Evolutionary conservation across 2,797 vertebrate species (phyloP).

Genomic region (Anas georgica): DNA sequence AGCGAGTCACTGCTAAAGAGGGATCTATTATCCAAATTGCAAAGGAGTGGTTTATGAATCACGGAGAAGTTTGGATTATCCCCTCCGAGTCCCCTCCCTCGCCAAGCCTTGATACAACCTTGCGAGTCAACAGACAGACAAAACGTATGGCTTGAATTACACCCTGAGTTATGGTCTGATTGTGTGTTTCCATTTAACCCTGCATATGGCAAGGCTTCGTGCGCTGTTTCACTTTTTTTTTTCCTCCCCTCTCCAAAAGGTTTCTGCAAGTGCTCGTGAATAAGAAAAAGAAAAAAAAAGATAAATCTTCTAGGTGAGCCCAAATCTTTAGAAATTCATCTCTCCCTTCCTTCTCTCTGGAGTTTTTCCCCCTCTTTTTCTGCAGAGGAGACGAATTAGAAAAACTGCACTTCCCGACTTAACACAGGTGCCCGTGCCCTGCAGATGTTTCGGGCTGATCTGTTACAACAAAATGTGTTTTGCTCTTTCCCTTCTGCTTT

Average conservation of each 20-base stretch:
- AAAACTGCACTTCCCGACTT: background rate
- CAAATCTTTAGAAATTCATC: background rate
- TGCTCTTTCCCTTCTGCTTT: constrained; percentile 38
- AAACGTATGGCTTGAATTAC: constrained; percentile 75
- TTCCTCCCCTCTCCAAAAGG: background rate
- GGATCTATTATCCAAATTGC: constrained; percentile 64
- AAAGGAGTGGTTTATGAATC: constrained; percentile 70
- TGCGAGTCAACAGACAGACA: constrained; percentile 39
- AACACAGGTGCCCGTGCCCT: background rate
- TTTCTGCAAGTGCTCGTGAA: background rate
- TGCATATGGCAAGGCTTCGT: constrained; percentile 49
- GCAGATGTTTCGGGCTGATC: constrained; percentile 51
- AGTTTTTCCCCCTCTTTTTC: background rate
- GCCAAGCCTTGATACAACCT: constrained; percentile 42
- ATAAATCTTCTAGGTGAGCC: background rate
- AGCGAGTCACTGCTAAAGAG: background rate
- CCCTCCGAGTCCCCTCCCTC: background rate
- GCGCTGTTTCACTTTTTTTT: background rate
- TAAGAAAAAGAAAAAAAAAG: background rate
- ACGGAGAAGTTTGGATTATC: background rate
- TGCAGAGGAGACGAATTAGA: background rate
- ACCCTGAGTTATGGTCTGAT: constrained; percentile 33
- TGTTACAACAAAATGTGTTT: constrained; percentile 22
- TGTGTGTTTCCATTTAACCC: constrained; percentile 66
- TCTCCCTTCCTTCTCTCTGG: background rate